A percentile compares a stretch with the other conserved stretches of the same genome.
phyloP scores from a whole-genome alignment of 2,113 vertebrate genomes.

The Pao palembangensis region DNA sequence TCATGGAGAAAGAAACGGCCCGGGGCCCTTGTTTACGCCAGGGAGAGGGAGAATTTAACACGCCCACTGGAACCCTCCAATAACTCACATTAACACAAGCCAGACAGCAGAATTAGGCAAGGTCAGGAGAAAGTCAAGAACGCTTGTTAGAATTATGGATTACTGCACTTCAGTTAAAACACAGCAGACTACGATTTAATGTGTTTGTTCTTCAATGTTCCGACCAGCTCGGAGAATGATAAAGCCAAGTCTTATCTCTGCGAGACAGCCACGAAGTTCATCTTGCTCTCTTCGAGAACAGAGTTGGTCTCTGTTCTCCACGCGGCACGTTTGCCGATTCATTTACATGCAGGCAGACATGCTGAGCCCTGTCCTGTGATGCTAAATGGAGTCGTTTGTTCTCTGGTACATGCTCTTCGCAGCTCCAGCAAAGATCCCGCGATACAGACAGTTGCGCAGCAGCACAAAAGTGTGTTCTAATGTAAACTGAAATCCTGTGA shows the following conservation, averaged over 20 bases:
- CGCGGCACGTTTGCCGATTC: slow-evolving; percentile 39
- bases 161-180: slow-evolving; percentile 20
- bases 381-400: slow-evolving; percentile 10
- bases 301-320: slow-evolving; percentile 30
- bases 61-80: slow-evolving; percentile 35
- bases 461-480: slow-evolving; percentile 22
- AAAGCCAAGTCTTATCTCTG: slow-evolving; percentile 1
- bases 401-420: slow-evolving; percentile 5
- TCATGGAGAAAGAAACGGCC: slow-evolving; percentile 57
- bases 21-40: slow-evolving; percentile 44
- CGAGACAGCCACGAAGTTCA: slow-evolving; percentile 27
- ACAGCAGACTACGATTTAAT: slow-evolving; percentile 11
- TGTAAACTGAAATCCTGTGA: slow-evolving; percentile 4
- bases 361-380: slow-evolving; percentile 14
- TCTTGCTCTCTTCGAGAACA: slow-evolving; percentile 22
- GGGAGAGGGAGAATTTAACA: slow-evolving; percentile 46
- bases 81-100: slow-evolving; percentile 38
- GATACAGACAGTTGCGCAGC: not conserved
- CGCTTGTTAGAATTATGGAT: slow-evolving; percentile 43
- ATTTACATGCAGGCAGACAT: slow-evolving; percentile 42
- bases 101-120: slow-evolving; percentile 45
- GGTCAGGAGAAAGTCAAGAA: slow-evolving; percentile 62
- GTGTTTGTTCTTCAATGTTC: slow-evolving; percentile 5
- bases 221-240: slow-evolving; percentile 1
- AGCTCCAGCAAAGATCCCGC: not conserved